Percentiles rank a stretch among this genome's conserved stretches.
phyloP scores from a whole-genome alignment of 2,888 invertebrate species.

The Pycnomerus fuliginosus region DNA sequence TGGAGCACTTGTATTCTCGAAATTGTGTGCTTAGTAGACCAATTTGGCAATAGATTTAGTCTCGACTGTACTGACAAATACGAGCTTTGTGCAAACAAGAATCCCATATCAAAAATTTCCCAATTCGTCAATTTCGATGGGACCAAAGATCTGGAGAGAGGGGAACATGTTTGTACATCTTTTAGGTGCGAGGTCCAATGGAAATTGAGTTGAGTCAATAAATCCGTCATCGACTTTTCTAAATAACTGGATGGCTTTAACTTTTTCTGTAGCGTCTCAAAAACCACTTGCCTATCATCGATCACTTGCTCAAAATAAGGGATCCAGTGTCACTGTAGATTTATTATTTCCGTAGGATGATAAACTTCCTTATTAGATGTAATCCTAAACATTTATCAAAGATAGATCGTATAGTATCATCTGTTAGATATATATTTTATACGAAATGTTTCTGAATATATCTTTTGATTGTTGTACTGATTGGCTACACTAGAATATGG shows the following conservation, averaged over 20 bases:
- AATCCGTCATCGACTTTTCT: conserved; percentile 7
- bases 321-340: neutral
- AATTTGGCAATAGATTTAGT: conserved; percentile 12
- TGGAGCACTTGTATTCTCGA: conserved; percentile 4
- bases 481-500: conserved; percentile 22
- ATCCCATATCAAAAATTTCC: conserved; percentile 7
- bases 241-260: conserved; percentile 13
- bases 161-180: conserved; percentile 12
- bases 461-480: conserved; percentile 11
- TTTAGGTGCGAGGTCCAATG: conserved; percentile 8
- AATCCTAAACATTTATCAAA: no score
- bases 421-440: neutral
- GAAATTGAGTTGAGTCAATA: conserved; percentile 6
- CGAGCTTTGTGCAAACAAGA: conserved; percentile 18
- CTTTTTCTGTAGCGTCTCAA: no score
- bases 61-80: conserved; percentile 19
- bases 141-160: conserved; percentile 5
- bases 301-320: conserved; percentile 22
- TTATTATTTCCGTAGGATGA: conserved; percentile 12
- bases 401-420: no score
- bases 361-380: no score
- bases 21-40: conserved; percentile 3
- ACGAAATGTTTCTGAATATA: no score
- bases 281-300: conserved; percentile 24
- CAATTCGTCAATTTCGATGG: conserved; percentile 8